Base-by-base conservation (phyloP, 2,113 vertebrate genomes). In the Trachemys scripta region DNA sequence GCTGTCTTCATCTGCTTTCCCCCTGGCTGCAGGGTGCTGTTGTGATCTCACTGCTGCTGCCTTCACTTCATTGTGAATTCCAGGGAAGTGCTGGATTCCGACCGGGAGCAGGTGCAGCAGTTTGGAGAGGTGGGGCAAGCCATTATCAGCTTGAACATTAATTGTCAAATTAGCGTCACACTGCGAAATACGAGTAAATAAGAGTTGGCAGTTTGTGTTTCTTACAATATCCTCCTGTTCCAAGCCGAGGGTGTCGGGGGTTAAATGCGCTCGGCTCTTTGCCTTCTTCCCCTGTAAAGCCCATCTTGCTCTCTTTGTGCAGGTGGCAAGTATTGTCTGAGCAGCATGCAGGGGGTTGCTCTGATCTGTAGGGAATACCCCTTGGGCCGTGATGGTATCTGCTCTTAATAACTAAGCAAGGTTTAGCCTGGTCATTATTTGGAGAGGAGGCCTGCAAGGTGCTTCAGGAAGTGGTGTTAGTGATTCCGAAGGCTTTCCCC, bases 31-130 rank as follows among this genome's bases (percentile, higher is more conserved):
- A 20, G 0, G 89, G 0, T 3, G 54, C 78, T 83, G 89, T 90
- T 12, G 57, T 0, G 0, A 19, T 13, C 75, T 84, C 90, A 6
- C 78, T 88, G 90, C 92, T 16, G 27, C n/a, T n/a, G 20, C 31
- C 20, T 19, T 19, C 29, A 14, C n/a, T 51, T 53, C 31, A 56
- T 91, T 95, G 94, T 53, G 82, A 59, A 95, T 96, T 96, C 84
- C 81, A 3, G 2, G 25, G 85, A 78, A 88, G 88, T 16, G 50
- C 45, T 0, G 45, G 76, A 2, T 4, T 35, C 84, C 69, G 72
- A 92, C 50, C 14, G 87, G 96, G 89, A 98, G 97, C 98, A 98
- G 96, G 95, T 97, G 94, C 94, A 59, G 1, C 3, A 75, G 84
- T 59, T 0, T 13, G 65, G 90, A 90, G 92, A 95, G 94, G 91